Conservation (phyloP, 2,888 invertebrate species). For the Phorcus lineatus region DNA sequence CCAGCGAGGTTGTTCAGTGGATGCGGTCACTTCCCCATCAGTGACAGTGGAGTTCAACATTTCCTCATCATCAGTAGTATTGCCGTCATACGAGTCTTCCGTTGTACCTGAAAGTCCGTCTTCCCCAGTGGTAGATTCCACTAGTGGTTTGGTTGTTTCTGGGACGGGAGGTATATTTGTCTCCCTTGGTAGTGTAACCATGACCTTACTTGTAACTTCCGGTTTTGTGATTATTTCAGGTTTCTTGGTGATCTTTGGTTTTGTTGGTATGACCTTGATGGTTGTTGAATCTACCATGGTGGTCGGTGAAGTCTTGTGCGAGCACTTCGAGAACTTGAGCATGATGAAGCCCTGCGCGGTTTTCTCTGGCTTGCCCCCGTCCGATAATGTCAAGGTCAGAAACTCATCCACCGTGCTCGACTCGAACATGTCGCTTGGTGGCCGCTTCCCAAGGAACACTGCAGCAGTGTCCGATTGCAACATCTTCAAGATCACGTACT, state of each 20-base stretch:
- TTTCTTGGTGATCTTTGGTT: background rate
- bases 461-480: background rate
- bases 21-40: background rate
- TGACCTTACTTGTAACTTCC: too few relatives aligned
- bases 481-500: background rate
- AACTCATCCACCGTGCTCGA: background rate
- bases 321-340: background rate
- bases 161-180: too few relatives aligned
- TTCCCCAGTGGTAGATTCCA: too few relatives aligned
- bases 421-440: background rate
- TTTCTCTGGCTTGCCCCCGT: background rate
- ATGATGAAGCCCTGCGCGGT: background rate
- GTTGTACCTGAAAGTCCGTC: too few relatives aligned
- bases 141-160: too few relatives aligned
- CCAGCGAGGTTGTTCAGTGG: background rate
- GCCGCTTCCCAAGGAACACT: background rate
- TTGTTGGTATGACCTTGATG: background rate
- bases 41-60: background rate
- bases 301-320: background rate
- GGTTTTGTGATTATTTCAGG: background rate
- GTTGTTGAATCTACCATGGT: background rate
- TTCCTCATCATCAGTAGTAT: background rate
- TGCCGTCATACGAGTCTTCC: too few relatives aligned
- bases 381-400: background rate
- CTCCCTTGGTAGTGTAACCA: too few relatives aligned